Percentiles rank a stretch among this genome's conserved stretches.
Conservation (phyloP, 2,113 vertebrate genomes). For the Ellobius talpinus region DNA sequence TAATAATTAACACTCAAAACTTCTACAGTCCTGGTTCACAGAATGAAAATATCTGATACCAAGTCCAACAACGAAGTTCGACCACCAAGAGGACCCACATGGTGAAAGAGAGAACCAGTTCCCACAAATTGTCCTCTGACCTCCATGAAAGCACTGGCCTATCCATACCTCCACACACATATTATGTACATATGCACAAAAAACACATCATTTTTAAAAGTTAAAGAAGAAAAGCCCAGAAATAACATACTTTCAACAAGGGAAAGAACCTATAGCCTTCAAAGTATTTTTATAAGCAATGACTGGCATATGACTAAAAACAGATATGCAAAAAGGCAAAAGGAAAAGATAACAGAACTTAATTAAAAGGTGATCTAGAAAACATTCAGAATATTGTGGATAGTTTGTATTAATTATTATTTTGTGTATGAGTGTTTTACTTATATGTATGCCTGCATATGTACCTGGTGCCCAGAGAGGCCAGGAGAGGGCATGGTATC, state of each 20-base stretch:
- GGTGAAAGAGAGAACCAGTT: not conserved
- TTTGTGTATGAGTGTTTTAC: not conserved
- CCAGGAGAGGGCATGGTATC: not conserved
- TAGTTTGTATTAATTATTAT: not conserved
- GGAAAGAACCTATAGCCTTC: not conserved
- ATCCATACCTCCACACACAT: not conserved
- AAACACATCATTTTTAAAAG: not conserved
- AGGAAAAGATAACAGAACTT: not conserved
- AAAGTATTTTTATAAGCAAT: not conserved
- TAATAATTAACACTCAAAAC: constrained; percentile 14
- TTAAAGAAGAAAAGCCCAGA: not conserved
- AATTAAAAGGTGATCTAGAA: constrained; percentile 15
- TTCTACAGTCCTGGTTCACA: not conserved
- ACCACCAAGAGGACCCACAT: not conserved
- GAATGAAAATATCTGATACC: not conserved
- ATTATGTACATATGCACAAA: not conserved
- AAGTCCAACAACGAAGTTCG: not conserved
- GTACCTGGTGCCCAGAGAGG: not conserved
- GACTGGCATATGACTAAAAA: not conserved
- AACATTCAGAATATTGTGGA: not conserved
- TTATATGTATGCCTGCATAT: not conserved
- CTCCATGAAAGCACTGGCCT: not conserved
- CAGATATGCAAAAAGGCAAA: not conserved
- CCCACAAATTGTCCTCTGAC: not conserved
- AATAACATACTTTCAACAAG: not conserved